Percentiles rank a stretch among this genome's conserved stretches.
These are phyloP conservation scores for Neotragus moschatus DNA, from an alignment of 2,113 vertebrate species.

Conservation along the genomic window DNA sequence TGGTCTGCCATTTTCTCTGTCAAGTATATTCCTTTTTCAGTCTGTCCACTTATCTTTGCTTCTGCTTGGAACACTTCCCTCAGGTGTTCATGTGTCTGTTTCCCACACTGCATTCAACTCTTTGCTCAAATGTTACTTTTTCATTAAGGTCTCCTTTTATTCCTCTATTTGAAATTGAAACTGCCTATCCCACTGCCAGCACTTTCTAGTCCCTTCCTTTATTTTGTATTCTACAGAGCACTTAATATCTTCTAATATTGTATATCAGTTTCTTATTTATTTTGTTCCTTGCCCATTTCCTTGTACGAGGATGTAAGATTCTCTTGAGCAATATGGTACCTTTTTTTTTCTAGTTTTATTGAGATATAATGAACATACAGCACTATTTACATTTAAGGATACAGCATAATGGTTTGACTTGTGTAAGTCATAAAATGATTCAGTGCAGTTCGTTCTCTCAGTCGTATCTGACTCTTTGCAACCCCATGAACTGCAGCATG, in stretches of 20 bases:
- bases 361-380: background rate
- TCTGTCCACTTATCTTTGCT: background rate
- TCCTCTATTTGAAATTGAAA: background rate
- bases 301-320: background rate
- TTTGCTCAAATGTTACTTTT: background rate
- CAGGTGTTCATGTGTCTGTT: background rate
- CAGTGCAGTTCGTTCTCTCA: background rate
- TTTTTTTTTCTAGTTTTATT: background rate
- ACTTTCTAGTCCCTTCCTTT: background rate
- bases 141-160: background rate
- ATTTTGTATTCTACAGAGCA: background rate
- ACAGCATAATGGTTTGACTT: background rate
- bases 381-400: background rate
- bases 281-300: background rate
- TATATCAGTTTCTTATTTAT: background rate
- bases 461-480: background rate
- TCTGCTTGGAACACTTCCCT: background rate
- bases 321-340: background rate
- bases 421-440: background rate
- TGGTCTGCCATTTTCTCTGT: background rate
- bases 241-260: background rate
- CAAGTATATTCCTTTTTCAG: background rate
- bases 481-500: fast-evolving
- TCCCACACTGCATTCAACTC: background rate
- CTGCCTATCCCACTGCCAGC: background rate